Percentiles rank a stretch among this genome's conserved stretches.
These are phyloP conservation scores for Astur gentilis DNA, from an alignment of 2,113 vertebrate genomes.

Conservation along the genomic window DNA sequence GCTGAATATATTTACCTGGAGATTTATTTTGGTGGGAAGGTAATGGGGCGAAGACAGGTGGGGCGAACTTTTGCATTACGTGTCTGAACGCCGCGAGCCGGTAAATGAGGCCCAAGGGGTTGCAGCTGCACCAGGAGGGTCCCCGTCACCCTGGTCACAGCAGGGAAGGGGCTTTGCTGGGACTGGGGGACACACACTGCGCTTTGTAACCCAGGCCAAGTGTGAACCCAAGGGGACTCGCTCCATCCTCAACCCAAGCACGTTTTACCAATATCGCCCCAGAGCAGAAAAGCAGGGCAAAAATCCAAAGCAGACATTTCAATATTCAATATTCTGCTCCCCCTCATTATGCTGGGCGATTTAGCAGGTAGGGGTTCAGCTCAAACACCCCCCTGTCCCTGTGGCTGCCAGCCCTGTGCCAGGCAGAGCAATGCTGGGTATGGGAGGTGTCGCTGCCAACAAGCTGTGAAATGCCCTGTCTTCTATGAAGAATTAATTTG, in stretches of 20 bases:
- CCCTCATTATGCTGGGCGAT: accelerated
- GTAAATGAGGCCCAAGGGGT: neutral
- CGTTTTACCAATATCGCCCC: neutral
- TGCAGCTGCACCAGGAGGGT: neutral
- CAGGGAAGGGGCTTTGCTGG: accelerated
- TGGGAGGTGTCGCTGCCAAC: accelerated
- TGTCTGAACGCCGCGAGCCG: accelerated
- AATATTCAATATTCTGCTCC: neutral
- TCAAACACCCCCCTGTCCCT: neutral
- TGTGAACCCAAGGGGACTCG: neutral
- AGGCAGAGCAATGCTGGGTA: neutral
- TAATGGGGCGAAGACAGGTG: accelerated
- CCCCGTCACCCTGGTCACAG: neutral
- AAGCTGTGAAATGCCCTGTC: neutral
- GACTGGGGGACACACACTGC: accelerated
- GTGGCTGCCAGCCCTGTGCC: neutral
- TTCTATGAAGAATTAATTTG: neutral
- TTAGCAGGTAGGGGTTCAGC: neutral
- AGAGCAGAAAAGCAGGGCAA: neutral
- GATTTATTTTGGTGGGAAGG: neutral
- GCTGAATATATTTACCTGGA: neutral
- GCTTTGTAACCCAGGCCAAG: neutral
- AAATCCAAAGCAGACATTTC: neutral
- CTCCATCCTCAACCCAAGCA: neutral
- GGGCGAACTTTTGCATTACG: accelerated